Evolutionary conservation across 2,888 invertebrate genomes (phyloP), one percentile per base, ranked within the genome.

Genomic region (Athalia circularis): DNA sequence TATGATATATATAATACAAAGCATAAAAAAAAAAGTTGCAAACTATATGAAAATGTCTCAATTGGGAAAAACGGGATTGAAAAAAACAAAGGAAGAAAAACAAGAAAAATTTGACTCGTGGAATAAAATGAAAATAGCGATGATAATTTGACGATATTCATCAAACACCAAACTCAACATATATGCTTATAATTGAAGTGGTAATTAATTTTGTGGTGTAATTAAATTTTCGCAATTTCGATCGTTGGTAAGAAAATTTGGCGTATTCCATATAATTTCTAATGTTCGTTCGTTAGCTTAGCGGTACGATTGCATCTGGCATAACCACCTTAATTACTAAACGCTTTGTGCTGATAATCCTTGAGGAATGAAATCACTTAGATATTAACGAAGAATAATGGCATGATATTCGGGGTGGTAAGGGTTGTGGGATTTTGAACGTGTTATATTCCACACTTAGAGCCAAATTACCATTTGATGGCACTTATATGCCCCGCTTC

Each of bases 381-480:
- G 68, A 77, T 68, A 77, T 77, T 77, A 77, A 70, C 61, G 77
- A 68, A 57, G 77, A 77, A 70, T 77, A 68, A 77, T 77, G 77
- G 59, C 59, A 45, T 11, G 29, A 11, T 29, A 29, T 29, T 29
- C 29, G 29, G 29, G 29, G 29, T 29, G 29, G 29, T 29, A 29
- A 29, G 29, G 29, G 29, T 29, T 29, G 29, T 2, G 61, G 29
- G 13, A 72, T 43, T 65, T 67, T n/a, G 61, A 47, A 77, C 77
- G 70, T 77, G 70, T 77, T 77, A 48, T 70, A 29, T 29, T 29
- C 29, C 13, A 9, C 11, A 47, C 47, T 77, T 45, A 43, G 9
- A 52, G 52, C 15, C 62, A 48, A 68, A 77, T 61, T 57, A 68
- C 70, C 15, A 57, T 77, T 77, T 77, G 65, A 77, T 65, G 57